A percentile compares a stretch with the other conserved stretches of the same genome.
phyloP scores from a whole-genome alignment of 2,113 vertebrate species.

The Eidolon helvum region DNA sequence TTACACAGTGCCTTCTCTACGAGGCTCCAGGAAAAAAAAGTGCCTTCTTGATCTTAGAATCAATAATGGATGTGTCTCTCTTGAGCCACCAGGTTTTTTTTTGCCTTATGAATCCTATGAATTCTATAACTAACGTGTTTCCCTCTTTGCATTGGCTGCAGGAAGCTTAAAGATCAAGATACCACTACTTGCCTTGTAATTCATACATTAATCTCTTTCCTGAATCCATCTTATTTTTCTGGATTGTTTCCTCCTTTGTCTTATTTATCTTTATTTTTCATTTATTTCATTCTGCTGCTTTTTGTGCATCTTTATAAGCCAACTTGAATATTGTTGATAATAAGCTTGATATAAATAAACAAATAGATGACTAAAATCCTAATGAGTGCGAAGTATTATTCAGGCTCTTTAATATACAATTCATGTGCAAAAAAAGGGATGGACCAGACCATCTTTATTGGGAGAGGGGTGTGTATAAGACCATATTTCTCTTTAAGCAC shows the following conservation, averaged over 20 bases:
- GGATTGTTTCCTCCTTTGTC: not conserved
- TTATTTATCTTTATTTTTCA: conserved; percentile 35
- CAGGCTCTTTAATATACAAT: not conserved
- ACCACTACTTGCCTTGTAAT: not conserved
- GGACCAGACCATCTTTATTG: not conserved
- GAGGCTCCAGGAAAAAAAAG: not conserved
- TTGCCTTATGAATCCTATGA: not conserved
- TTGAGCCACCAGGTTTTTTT: not conserved
- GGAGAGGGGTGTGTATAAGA: not conserved
- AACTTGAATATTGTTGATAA: not conserved
- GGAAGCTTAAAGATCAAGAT: not conserved
- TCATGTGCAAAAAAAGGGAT: not conserved
- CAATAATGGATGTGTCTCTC: not conserved
- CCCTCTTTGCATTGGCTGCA: not conserved
- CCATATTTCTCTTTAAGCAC: not conserved
- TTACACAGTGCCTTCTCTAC: not conserved
- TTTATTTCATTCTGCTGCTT: not conserved
- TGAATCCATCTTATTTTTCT: not conserved
- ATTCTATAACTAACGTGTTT: accelerated
- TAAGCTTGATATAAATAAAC: conserved; percentile 3
- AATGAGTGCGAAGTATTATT: not conserved
- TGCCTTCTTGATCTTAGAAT: not conserved
- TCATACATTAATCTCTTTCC: not conserved
- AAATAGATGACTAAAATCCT: not conserved
- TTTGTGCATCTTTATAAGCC: not conserved